Conservation (phyloP, 2,888 invertebrate species). For the Zygothrica quintamaculata region DNA sequence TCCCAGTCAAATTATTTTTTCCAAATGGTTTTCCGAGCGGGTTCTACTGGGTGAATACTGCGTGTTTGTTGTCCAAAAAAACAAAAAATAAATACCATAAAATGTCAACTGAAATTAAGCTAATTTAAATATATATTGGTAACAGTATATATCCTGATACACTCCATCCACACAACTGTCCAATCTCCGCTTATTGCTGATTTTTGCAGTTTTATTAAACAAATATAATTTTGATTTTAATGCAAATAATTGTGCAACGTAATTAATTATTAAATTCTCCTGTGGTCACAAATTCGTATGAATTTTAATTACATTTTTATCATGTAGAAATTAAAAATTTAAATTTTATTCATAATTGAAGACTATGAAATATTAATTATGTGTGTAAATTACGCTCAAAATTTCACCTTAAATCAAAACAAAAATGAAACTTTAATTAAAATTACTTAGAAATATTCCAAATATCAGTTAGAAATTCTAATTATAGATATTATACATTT, state of each 20-base stretch:
- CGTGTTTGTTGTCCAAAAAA: no score
- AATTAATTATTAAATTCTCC: slow-evolving; percentile 59
- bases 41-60: no score
- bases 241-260: slow-evolving; percentile 59
- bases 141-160: no score
- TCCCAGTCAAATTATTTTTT: not conserved
- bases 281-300: slow-evolving; percentile 21
- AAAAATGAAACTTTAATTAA: no score
- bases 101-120: slow-evolving; percentile 9
- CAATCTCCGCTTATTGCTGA: slow-evolving; percentile 23
- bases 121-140: no score
- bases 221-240: slow-evolving; percentile 57
- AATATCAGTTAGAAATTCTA: not conserved
- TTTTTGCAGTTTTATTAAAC: slow-evolving; percentile 53
- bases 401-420: no score
- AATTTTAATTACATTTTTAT: slow-evolving; percentile 54
- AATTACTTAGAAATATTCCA: not conserved
- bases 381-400: no score
- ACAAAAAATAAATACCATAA: no score
- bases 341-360: no score
- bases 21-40: slow-evolving; percentile 25
- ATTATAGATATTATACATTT: not conserved
- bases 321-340: slow-evolving; percentile 4
- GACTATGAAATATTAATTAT: no score
- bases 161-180: no score